Evolutionary conservation across 1,140 invertebrate species (phyloP), one percentile per base, ranked within the genome.

Genomic region (Drosophila nasuta): DNA sequence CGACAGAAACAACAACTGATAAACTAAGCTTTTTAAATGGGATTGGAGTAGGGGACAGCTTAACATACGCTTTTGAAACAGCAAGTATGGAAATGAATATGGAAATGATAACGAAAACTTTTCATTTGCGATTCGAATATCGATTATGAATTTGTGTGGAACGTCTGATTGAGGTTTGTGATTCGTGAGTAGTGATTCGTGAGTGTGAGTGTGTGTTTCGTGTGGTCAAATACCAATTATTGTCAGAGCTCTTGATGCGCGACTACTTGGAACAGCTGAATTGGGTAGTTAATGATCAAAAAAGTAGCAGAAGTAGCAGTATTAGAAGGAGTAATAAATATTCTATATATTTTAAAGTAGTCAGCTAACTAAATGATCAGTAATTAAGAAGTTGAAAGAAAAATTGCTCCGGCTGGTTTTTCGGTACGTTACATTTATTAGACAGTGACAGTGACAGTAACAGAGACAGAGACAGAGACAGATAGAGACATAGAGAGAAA

Each of bases 181-280:
- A 15, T 20, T 75, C 38, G 59, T 76, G 49, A 43, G 15, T 64
- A 3, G 43, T 60, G 54, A 58, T 7, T 65, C n/a, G 28, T 45
- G 48, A 13, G 46, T 63, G 65, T 49, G 57, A 11, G 72, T 52
- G 60, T 41, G 25, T 38, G 25, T 64, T 43, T 45, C 33, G 11
- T 66, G 62, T 77, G 33, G 67, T 81, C 78, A 79, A 90, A 89
- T 89, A 90, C 85, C 85, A 90, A 89, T 89, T 89, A 90, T 90
- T 90, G 75, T 85, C 81, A 81, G 77, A 88, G 85, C 81, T 83
- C 72, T 78, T 73, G 65, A 28, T 33, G 48, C 52, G 66, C 66
- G 59, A 67, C 38, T 49, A 64, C 20, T 41, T 63, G 57, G 52
- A 46, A 28, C 51, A 70, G 49, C 67, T 70, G 67, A 38, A 46